A percentile compares a stretch with the other conserved stretches of the same genome.
phyloP scores from a whole-genome alignment of 1,140 invertebrate species.

The Euwallacea similis region DNA sequence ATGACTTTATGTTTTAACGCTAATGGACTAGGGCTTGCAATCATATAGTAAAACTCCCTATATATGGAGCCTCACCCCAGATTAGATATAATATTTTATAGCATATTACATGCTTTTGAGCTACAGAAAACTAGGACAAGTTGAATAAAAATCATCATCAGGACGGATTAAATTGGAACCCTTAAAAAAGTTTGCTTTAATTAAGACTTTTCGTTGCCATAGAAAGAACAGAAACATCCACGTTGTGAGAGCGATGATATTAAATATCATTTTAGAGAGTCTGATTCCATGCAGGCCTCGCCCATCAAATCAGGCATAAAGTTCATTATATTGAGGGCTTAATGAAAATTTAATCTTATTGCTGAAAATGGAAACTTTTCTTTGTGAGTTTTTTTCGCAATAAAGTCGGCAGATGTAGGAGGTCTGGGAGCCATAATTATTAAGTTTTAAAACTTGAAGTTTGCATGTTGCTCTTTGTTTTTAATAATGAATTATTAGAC shows the following conservation, averaged over 20 bases:
- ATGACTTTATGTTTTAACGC: slow-evolving; percentile 22
- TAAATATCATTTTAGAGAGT: slow-evolving; percentile 24
- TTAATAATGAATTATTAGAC: no score
- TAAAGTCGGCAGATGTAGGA: no score
- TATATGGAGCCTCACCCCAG: neutral
- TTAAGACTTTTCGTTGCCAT: slow-evolving; percentile 14
- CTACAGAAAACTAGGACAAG: no score
- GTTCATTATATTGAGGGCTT: slow-evolving; percentile 18
- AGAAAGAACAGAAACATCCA: slow-evolving; percentile 11
- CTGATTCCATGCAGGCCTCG: slow-evolving; percentile 15
- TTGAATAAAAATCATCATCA: no score
- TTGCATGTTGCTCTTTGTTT: no score
- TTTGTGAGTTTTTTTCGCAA: neutral
- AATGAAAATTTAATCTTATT: slow-evolving; percentile 23
- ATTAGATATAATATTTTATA: neutral
- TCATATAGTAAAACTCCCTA: neutral
- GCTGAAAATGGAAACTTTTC: slow-evolving; percentile 7
- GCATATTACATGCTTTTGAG: no score
- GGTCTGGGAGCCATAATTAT: no score
- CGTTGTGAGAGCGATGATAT: slow-evolving; percentile 13
- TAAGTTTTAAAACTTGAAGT: no score
- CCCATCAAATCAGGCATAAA: slow-evolving; percentile 15
- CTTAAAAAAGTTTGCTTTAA: slow-evolving; percentile 12
- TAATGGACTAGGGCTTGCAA: slow-evolving; percentile 16
- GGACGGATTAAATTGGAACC: neutral